These are phyloP conservation scores for Lathamus discolor DNA, from an alignment of 2,113 vertebrate species.

Conservation along the genomic window DNA sequence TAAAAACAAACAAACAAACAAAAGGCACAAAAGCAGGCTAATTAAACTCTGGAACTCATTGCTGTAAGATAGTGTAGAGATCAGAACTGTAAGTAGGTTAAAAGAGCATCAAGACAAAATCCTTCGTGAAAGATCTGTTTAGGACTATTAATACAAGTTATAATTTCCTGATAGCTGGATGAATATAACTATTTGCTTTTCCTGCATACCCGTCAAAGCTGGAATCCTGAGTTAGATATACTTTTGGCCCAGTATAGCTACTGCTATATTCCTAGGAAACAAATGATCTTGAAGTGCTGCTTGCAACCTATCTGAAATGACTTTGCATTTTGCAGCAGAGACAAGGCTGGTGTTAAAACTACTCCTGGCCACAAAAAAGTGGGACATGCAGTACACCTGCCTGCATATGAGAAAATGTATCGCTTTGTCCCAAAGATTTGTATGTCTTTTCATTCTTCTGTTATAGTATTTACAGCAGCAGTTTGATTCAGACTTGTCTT, in stretches of 20 bases:
- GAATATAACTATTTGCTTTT: not conserved
- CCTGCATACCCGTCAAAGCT: not conserved
- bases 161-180: not conserved
- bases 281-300: not conserved
- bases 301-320: not conserved
- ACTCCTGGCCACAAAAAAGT: not conserved
- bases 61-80: not conserved
- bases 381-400: not conserved
- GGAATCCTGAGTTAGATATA: not conserved
- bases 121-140: not conserved
- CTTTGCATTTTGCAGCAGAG: not conserved
- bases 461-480: not conserved
- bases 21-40: not conserved
- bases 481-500: not conserved
- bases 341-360: not conserved
- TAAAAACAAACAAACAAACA: fast-evolving
- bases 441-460: not conserved
- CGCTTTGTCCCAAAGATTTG: not conserved
- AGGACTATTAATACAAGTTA: not conserved
- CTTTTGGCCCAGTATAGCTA: not conserved
- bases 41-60: not conserved
- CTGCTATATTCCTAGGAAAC: not conserved
- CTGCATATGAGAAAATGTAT: not conserved
- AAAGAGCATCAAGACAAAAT: not conserved
- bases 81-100: not conserved